These are phyloP conservation scores for Brotula barbata DNA, from an alignment of 2,797 vertebrate genomes.

Conservation along the genomic window DNA sequence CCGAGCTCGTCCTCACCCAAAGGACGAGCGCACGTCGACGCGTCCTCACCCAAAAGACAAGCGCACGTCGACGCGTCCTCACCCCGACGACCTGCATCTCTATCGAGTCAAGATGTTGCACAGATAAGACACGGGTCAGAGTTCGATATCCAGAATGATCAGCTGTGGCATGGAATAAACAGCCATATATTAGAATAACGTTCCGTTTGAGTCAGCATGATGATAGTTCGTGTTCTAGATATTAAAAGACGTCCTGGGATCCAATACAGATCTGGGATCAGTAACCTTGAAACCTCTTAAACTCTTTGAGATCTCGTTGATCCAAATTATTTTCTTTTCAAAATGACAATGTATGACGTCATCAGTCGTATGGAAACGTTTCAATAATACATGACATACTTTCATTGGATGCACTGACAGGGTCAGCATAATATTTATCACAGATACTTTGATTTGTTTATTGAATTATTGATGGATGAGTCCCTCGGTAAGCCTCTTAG, in stretches of 20 bases:
- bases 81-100: slow-evolving; percentile 24
- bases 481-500: too few species aligned
- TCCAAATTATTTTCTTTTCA: too few species aligned
- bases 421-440: too few species aligned
- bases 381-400: too few species aligned
- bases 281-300: slow-evolving; percentile 15
- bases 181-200: slow-evolving; percentile 67
- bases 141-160: slow-evolving; percentile 34
- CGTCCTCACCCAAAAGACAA: slow-evolving; percentile 39
- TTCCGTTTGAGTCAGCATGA: slow-evolving; percentile 58
- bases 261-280: slow-evolving; percentile 12
- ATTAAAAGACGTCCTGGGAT: slow-evolving; percentile 27
- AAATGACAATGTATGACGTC: too few species aligned
- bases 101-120: slow-evolving; percentile 20
- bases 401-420: too few species aligned
- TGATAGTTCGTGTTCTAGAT: slow-evolving; percentile 47
- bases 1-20: too few species aligned
- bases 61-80: slow-evolving; percentile 10
- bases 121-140: slow-evolving; percentile 39
- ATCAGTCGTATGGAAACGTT: too few species aligned
- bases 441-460: too few species aligned
- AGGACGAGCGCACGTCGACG: slow-evolving; percentile 5
- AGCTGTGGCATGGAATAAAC: slow-evolving; percentile 74
- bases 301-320: too few species aligned
- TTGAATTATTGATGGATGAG: too few species aligned